Evolutionary conservation across 2,797 vertebrate species (phyloP).

Genomic region (Poeciliopsis paucimaculata): DNA sequence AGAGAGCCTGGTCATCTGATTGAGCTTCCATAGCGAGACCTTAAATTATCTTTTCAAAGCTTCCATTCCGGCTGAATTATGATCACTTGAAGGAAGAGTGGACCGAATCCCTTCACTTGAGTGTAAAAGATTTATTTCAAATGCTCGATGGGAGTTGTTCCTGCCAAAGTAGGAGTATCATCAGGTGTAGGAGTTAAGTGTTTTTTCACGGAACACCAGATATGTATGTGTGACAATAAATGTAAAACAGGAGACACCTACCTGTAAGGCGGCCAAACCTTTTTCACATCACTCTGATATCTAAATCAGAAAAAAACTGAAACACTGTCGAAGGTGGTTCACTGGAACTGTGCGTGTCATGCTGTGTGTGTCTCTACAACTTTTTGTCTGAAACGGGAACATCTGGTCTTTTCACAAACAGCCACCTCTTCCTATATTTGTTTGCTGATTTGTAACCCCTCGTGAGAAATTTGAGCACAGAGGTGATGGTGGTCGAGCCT

Average conservation of each 20-base stretch:
- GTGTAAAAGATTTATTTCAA: neutral
- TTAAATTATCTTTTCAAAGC: neutral
- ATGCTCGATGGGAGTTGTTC: neutral
- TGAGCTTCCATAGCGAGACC: neutral
- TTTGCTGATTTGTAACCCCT: slow-evolving; percentile 16
- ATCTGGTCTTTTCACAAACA: slow-evolving; percentile 44
- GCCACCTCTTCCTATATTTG: neutral
- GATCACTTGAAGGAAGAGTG: neutral
- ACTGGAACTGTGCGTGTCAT: neutral
- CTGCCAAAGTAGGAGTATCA: neutral
- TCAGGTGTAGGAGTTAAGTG: no score
- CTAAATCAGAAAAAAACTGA: neutral
- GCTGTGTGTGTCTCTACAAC: neutral
- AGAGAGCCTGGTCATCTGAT: neutral
- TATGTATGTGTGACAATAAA: neutral
- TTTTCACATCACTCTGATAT: neutral
- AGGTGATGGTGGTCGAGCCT: slow-evolving; percentile 8
- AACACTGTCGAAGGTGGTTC: neutral
- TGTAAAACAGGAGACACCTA: neutral
- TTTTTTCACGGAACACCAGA: neutral
- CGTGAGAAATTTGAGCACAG: slow-evolving; percentile 22
- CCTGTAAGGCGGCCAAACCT: neutral
- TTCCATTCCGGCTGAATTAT: neutral
- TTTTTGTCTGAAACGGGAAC: slow-evolving; percentile 17
- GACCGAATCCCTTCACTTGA: neutral